phyloP scores from a whole-genome alignment of 2,888 invertebrate species.

The Scaptomyza reducta region DNA sequence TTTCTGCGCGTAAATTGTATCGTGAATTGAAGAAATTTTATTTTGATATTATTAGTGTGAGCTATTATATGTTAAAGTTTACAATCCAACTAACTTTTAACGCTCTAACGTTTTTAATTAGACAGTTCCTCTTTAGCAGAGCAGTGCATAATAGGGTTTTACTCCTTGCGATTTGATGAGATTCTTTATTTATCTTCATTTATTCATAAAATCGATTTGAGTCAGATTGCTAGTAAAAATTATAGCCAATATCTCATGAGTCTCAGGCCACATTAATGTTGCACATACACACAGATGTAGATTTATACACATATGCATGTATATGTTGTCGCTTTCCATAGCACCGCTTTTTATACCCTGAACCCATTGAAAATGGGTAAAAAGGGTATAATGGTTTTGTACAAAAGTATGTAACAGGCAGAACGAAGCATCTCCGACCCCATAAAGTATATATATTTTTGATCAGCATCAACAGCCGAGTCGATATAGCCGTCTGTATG shows the following conservation, averaged over 20 bases:
- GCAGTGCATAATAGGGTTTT: not conserved
- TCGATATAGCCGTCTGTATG: no score
- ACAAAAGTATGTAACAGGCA: no score
- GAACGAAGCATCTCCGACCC: no score
- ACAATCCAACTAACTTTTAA: not conserved
- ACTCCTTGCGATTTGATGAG: not conserved
- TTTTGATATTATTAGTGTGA: not conserved
- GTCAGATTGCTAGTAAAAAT: not conserved
- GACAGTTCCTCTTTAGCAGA: not conserved
- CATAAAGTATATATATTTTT: no score
- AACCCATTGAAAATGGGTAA: no score
- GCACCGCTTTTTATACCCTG: no score
- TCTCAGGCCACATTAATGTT: constrained; percentile 5
- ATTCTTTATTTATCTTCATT: not conserved
- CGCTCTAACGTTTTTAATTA: not conserved
- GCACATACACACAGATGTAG: not conserved
- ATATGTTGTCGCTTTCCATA: constrained; percentile 12
- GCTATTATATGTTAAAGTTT: not conserved
- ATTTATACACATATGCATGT: not conserved
- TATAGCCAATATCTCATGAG: constrained; percentile 2
- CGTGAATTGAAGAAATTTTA: not conserved
- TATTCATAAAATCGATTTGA: not conserved
- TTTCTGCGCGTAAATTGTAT: constrained; percentile 7
- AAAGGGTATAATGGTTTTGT: no score
- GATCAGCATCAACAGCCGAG: no score